Evolutionary conservation across 2,113 vertebrate species (phyloP).

Genomic region (Geococcyx californianus): DNA sequence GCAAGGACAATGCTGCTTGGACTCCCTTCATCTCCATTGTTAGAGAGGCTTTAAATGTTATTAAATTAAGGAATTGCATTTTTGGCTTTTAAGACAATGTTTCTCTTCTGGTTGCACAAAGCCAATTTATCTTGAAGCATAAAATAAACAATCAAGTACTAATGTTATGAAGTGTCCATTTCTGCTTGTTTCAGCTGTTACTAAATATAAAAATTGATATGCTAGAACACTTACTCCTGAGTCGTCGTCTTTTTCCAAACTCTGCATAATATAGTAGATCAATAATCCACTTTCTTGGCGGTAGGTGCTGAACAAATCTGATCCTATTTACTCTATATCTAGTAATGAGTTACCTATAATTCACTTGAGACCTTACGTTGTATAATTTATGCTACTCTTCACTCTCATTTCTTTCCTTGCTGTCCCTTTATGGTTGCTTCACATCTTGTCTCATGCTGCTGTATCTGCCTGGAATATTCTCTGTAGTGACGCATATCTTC

Average conservation of each 20-base stretch:
- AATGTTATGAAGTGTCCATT: constrained; percentile 42
- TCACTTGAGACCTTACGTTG: not conserved
- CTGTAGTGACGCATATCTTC: not conserved
- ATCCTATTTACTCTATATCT: constrained; percentile 29
- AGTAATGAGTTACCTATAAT: constrained; percentile 52
- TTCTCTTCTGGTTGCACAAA: constrained; percentile 26
- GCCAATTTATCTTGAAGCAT: constrained; percentile 27
- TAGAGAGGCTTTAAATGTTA: constrained; percentile 22
- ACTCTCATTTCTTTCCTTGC: not conserved
- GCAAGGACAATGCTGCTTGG: not conserved
- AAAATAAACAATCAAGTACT: constrained; percentile 50
- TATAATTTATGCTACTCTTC: not conserved
- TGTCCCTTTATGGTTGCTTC: not conserved
- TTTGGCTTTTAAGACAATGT: constrained; percentile 28
- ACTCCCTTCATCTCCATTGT: not conserved
- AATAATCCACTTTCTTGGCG: constrained; percentile 39
- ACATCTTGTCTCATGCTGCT: not conserved
- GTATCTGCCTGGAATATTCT: not conserved
- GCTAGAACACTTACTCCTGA: constrained; percentile 31
- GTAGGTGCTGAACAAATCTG: not conserved
- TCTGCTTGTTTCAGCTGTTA: constrained; percentile 62
- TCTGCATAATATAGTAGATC: constrained; percentile 36
- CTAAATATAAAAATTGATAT: constrained; percentile 64
- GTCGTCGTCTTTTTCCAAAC: not conserved
- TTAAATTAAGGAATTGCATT: constrained; percentile 42